phyloP scores from a whole-genome alignment of 2,797 vertebrate species.

The Epinephelus coioides region DNA sequence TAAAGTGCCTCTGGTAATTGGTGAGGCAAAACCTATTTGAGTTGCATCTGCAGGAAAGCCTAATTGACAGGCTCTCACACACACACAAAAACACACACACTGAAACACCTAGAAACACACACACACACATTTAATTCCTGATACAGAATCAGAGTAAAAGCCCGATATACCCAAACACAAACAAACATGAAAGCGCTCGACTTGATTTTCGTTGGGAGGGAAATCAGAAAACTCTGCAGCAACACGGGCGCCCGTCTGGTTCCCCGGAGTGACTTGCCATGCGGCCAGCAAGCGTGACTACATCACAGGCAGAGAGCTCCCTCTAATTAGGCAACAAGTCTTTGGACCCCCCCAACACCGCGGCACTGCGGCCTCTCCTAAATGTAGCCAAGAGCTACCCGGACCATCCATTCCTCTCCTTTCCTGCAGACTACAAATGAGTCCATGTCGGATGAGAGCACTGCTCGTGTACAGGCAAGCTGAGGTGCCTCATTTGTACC shows the following conservation, averaged over 20 bases:
- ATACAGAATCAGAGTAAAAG: slow-evolving; percentile 43
- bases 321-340: slow-evolving; percentile 67
- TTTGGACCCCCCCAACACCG: slow-evolving; percentile 53
- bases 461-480: slow-evolving; percentile 43
- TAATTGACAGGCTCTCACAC: slow-evolving; percentile 39
- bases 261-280: slow-evolving; percentile 39
- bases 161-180: slow-evolving; percentile 37
- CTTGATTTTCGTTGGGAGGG: slow-evolving; percentile 29
- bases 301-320: slow-evolving; percentile 55
- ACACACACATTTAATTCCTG: slow-evolving; percentile 27
- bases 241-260: slow-evolving; percentile 10
- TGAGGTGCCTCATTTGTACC: slow-evolving; percentile 67
- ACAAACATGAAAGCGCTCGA: slow-evolving; percentile 58
- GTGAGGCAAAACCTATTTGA: slow-evolving; percentile 56
- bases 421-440: slow-evolving; percentile 70
- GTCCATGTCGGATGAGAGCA: slow-evolving; percentile 60
- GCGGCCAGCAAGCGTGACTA: slow-evolving; percentile 47
- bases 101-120: neutral
- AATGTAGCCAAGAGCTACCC: slow-evolving; percentile 43
- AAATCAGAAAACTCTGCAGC: slow-evolving; percentile 47
- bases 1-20: slow-evolving; percentile 49
- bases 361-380: slow-evolving; percentile 16
- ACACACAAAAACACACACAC: slow-evolving; percentile 5
- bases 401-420: slow-evolving; percentile 39
- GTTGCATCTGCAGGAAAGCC: slow-evolving; percentile 45